Evolutionary conservation across 2,888 invertebrate species (phyloP).

Genomic region (Spicauda simplicius): DNA sequence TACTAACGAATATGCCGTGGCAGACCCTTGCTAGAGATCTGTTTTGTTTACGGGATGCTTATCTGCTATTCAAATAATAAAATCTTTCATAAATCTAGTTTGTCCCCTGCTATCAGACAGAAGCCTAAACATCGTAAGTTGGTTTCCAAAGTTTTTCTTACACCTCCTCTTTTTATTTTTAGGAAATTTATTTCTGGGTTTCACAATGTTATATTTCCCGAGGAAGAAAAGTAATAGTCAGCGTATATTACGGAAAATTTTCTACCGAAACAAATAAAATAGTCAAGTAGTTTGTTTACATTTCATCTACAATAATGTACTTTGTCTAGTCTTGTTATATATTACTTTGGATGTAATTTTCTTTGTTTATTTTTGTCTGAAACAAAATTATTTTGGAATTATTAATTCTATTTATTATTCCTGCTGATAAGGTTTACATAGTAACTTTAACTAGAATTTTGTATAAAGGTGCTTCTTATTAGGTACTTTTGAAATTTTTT

Average conservation of each 20-base stretch:
- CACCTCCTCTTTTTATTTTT: conserved; percentile 26
- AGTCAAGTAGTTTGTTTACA: conserved; percentile 15
- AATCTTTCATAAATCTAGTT: too few species aligned
- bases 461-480: too few species aligned
- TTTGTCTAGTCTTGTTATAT: neutral
- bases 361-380: too few species aligned
- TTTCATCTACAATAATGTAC: conserved; percentile 13
- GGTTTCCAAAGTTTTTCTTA: conserved; percentile 23
- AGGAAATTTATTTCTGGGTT: conserved; percentile 24
- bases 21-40: too few species aligned
- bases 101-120: neutral
- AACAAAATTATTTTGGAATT: too few species aligned
- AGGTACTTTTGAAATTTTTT: too few species aligned
- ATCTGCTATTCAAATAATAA: too few species aligned
- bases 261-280: conserved; percentile 16
- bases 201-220: conserved; percentile 27
- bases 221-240: conserved; percentile 18
- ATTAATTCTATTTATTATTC: too few species aligned
- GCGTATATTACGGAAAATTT: conserved; percentile 16
- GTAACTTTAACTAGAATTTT: too few species aligned
- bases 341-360: neutral
- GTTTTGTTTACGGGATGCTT: too few species aligned
- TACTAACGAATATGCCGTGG: too few species aligned
- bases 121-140: neutral
- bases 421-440: too few species aligned